Conservation (phyloP, 2,888 invertebrate genomes). For the Dryocosmus kuriphilus region DNA sequence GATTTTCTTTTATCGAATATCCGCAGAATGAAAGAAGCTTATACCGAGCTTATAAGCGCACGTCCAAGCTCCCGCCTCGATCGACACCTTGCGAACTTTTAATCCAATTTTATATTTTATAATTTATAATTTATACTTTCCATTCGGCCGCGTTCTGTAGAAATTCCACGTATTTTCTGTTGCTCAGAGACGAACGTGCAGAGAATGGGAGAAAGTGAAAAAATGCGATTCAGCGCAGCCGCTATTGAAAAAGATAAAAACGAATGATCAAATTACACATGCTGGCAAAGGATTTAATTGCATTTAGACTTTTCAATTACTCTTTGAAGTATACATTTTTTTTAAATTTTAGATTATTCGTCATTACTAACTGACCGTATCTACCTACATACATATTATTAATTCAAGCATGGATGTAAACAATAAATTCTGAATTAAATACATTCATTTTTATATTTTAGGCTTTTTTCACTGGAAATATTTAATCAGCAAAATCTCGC, state of each 20-base stretch:
- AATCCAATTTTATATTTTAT: slow-evolving; percentile 61
- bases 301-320: background rate
- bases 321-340: background rate
- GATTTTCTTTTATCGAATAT: slow-evolving; percentile 38
- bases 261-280: slow-evolving; percentile 12
- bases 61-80: slow-evolving; percentile 39
- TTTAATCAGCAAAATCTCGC: background rate
- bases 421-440: background rate
- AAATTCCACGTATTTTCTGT: slow-evolving; percentile 37
- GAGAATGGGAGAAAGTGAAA: slow-evolving; percentile 44
- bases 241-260: slow-evolving; percentile 8
- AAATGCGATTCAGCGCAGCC: slow-evolving; percentile 34
- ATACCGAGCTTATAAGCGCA: no score
- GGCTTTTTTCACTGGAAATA: background rate
- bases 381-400: no score
- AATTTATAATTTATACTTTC: slow-evolving; percentile 49
- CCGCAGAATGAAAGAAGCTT: background rate
- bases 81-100: slow-evolving; percentile 59
- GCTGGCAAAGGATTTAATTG: slow-evolving; percentile 8
- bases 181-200: slow-evolving; percentile 45
- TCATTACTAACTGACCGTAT: no score
- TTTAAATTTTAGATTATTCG: background rate
- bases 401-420: no score
- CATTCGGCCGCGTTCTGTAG: slow-evolving; percentile 41
- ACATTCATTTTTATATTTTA: background rate